phyloP scores from a whole-genome alignment of 2,797 vertebrate species.

The Rhabdophis nuchalis region DNA sequence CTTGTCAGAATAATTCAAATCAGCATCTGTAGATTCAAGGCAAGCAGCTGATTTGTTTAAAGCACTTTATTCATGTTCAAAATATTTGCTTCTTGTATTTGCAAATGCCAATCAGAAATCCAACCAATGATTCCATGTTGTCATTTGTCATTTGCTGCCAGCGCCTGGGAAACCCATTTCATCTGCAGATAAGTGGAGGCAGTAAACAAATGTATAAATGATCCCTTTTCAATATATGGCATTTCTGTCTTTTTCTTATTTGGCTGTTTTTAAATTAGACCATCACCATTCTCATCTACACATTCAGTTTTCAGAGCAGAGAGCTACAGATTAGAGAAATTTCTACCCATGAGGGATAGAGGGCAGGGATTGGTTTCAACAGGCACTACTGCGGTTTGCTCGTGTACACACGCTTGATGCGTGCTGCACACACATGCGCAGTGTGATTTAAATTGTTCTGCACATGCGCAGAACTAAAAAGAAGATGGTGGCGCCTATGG shows the following conservation, averaged over 20 bases:
- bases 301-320: neutral
- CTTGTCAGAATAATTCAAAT: neutral
- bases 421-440: too few species aligned
- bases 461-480: too few species aligned
- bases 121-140: neutral
- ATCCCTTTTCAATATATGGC: neutral
- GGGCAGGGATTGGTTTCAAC: too few species aligned
- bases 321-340: neutral
- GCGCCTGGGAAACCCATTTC: constrained; percentile 16
- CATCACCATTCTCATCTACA: neutral
- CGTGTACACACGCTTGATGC: too few species aligned
- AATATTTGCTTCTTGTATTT: constrained; percentile 1
- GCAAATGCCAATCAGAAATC: constrained; percentile 9
- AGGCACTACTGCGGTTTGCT: too few species aligned
- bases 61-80: neutral
- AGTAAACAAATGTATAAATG: constrained; percentile 22
- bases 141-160: constrained; percentile 7
- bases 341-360: neutral
- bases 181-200: neutral
- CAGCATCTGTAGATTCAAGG: neutral
- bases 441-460: too few species aligned
- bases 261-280: constrained; percentile 22
- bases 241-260: constrained; percentile 17
- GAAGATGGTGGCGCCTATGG: too few species aligned
- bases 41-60: neutral